Evolutionary conservation across 2,113 vertebrate species (phyloP).

Genomic region (Chloebia gouldiae): DNA sequence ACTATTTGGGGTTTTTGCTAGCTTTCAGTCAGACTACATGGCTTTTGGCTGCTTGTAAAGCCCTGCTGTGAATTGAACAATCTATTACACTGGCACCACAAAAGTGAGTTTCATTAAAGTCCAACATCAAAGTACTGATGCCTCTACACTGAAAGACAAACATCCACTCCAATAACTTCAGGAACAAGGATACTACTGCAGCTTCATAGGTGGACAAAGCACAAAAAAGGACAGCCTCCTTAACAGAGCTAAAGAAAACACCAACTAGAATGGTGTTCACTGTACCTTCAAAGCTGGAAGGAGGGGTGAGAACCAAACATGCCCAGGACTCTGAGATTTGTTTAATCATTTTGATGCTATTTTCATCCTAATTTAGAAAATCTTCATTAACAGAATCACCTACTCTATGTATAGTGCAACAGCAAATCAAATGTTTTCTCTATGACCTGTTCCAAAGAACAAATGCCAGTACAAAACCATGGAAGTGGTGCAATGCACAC

Average conservation of each 20-base stretch:
- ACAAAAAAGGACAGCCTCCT: neutral
- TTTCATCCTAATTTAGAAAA: neutral
- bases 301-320: fast-evolving
- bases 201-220: neutral
- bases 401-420: neutral
- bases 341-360: neutral
- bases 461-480: neutral
- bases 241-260: neutral
- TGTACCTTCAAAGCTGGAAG: neutral
- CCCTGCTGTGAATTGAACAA: neutral
- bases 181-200: neutral
- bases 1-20: neutral
- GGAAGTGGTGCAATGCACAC: neutral
- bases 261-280: neutral
- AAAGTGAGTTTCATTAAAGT: neutral
- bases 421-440: neutral
- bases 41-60: neutral
- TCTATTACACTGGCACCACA: neutral
- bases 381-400: neutral
- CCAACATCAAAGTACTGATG: neutral
- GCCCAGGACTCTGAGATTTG: neutral
- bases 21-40: neutral
- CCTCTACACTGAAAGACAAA: neutral
- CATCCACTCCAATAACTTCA: neutral
- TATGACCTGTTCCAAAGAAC: neutral